These are phyloP conservation scores for Drosophila demipolita DNA, from an alignment of 2,888 invertebrate genomes.

Conservation along the genomic window DNA sequence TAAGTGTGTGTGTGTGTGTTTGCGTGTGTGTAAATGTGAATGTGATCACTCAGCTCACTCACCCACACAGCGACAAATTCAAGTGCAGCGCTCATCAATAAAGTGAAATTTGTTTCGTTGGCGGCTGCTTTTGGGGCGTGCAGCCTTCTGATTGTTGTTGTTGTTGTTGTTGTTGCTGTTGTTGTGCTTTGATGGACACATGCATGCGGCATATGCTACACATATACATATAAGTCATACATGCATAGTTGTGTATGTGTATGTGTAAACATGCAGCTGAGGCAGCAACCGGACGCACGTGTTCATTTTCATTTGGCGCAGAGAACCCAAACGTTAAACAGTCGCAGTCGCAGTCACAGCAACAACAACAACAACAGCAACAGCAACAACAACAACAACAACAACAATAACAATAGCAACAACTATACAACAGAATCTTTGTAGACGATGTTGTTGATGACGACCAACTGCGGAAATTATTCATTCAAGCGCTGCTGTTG, in stretches of 20 bases:
- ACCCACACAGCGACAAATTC: slow-evolving; percentile 61
- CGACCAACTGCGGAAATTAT: slow-evolving; percentile 75
- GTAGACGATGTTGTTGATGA: slow-evolving; percentile 56
- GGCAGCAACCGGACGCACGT: slow-evolving; percentile 82
- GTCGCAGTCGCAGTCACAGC: slow-evolving; percentile 45
- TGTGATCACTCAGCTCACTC: slow-evolving; percentile 41
- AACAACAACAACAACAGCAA: slow-evolving; percentile 33
- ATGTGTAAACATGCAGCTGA: slow-evolving; percentile 49
- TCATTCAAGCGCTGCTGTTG: slow-evolving; percentile 68
- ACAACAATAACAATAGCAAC: slow-evolving; percentile 26
- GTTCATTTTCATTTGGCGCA: slow-evolving; percentile 83
- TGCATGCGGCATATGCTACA: slow-evolving; percentile 55
- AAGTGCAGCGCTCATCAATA: slow-evolving; percentile 75
- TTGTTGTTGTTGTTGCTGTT: slow-evolving; percentile 30
- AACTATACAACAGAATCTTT: slow-evolving; percentile 59
- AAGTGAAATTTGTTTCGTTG: slow-evolving; percentile 67
- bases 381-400: slow-evolving; percentile 24
- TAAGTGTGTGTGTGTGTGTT: slow-evolving; percentile 19
- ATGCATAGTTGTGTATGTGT: slow-evolving; percentile 13
- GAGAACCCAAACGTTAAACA: slow-evolving; percentile 78
- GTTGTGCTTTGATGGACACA: slow-evolving; percentile 58
- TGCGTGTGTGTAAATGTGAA: slow-evolving; percentile 4
- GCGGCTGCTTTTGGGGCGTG: slow-evolving; percentile 58
- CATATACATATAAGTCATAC: slow-evolving; percentile 8
- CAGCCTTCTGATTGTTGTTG: slow-evolving; percentile 42